Evolutionary conservation across 2,888 invertebrate species (phyloP).

Genomic region (Temnothorax rugatulus): DNA sequence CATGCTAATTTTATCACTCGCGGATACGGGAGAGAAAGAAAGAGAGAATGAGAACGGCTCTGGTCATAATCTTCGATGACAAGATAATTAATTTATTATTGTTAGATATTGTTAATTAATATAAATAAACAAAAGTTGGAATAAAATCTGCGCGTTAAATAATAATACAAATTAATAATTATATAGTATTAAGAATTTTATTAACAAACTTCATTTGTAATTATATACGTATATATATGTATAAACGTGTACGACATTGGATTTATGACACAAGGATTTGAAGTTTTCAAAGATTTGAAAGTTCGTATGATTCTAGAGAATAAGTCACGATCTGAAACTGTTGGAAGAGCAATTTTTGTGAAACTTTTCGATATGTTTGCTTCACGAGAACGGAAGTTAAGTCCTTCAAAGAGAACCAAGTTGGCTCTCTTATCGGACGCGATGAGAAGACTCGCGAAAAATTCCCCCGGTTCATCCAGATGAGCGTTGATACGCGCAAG

Average conservation of each 20-base stretch:
- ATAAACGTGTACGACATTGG: not conserved
- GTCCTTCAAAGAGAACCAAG: constrained; percentile 26
- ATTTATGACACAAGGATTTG: constrained; percentile 14
- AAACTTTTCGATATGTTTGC: constrained; percentile 23
- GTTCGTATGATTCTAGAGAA: not conserved
- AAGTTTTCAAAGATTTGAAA: not conserved
- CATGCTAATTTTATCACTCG: constrained; percentile 75
- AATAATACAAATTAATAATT: not conserved
- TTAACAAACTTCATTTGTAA: not conserved
- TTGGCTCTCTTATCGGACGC: constrained; percentile 48
- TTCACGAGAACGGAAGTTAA: not conserved
- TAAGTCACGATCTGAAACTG: not conserved
- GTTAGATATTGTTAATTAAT: not conserved
- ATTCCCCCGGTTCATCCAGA: constrained; percentile 46
- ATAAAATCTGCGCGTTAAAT: not conserved
- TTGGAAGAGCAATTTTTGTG: constrained; percentile 3
- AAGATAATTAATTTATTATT: not conserved
- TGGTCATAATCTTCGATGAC: not conserved
- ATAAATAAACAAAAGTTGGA: not conserved
- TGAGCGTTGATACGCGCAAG: constrained; percentile 68
- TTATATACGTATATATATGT: not conserved
- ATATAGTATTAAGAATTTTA: not conserved
- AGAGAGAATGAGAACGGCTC: constrained; percentile 19
- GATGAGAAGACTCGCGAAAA: constrained; percentile 57
- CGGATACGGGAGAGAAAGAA: constrained; percentile 46